phyloP scores from a whole-genome alignment of 2,113 vertebrate species.

The Tichodroma muraria region DNA sequence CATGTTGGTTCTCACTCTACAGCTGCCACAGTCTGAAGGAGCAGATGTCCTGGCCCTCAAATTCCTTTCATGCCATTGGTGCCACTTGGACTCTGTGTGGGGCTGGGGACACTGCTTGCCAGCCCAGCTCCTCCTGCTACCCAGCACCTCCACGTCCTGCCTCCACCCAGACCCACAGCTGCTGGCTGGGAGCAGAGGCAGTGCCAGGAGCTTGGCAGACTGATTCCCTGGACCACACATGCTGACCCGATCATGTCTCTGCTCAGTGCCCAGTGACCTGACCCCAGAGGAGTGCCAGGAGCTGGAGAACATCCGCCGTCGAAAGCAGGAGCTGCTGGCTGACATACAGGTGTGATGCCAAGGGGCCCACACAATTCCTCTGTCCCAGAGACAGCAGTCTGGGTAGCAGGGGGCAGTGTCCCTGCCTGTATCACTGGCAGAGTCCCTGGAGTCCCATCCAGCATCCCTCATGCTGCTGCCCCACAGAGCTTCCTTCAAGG shows the following conservation, averaged over 20 bases:
- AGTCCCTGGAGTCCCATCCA: background rate
- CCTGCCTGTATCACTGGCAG: background rate
- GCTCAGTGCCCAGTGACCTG: constrained; percentile 91
- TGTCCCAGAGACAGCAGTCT: background rate
- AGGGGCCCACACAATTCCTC: background rate
- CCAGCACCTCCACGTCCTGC: accelerated
- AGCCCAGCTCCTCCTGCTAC: background rate
- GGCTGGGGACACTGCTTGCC: accelerated
- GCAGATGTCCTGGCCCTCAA: background rate
- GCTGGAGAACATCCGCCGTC: constrained; percentile 91
- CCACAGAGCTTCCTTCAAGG: accelerated
- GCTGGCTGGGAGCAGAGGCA: background rate
- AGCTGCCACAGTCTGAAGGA: background rate
- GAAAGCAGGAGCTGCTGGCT: constrained; percentile 95
- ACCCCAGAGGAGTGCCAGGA: constrained; percentile 93
- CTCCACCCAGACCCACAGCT: background rate
- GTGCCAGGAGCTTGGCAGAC: background rate
- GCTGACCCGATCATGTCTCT: background rate
- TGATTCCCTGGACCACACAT: accelerated
- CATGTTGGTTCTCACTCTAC: accelerated
- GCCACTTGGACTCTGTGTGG: background rate
- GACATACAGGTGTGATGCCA: constrained; percentile 88
- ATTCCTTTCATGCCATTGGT: background rate
- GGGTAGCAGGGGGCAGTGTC: background rate
- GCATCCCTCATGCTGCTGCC: background rate